Base-by-base conservation (phyloP, 2,113 vertebrate genomes). In the Cairina moschata region DNA sequence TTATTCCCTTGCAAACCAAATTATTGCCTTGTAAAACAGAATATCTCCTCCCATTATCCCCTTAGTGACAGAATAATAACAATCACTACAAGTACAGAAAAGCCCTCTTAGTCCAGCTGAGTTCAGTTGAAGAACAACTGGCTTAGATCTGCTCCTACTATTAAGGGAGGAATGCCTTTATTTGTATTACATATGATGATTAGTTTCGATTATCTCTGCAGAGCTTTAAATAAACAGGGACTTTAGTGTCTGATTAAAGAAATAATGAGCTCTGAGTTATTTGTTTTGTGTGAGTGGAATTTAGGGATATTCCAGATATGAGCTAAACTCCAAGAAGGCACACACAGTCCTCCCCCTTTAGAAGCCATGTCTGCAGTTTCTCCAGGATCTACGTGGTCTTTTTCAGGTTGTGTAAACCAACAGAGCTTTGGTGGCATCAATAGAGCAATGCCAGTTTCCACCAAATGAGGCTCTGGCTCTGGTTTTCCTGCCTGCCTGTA, bases 11-110 rank as follows among this genome's bases (percentile, higher is more conserved):
- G 78, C 69, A 96, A 97, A 97, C 91, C 81, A 83, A 88, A 96
- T 96, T 93, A 95, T 93, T 96, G 83, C 93, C 92, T 91, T 97
- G 87, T 96, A 97, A 98, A 97, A 96, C 67, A 92, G 93, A 96
- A 82, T 54, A 96, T 95, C 91, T 96, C 62, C 17, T 96, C 86
- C 93, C 77, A 56, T 87, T 96, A 95, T 92, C 83, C 88, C 52
- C 96, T 96, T 80, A 90, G 81, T 77, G 66, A 80, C 50, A 96
- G 79, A 91, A 83, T 71, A 91, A 83, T 71, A 88, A 92, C 40
- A 82, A 88, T 88, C 58, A 84, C n/a, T 82, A 18, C 46, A 90
- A 86, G 66, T 54, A 88, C 36, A 79, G 74, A 93, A 95, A 87
- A 77, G 20, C 56, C 54, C 28, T 94, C 23, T 91, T 89, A 87